phyloP scores from a whole-genome alignment of 2,888 invertebrate genomes.

The Eledona agricola region DNA sequence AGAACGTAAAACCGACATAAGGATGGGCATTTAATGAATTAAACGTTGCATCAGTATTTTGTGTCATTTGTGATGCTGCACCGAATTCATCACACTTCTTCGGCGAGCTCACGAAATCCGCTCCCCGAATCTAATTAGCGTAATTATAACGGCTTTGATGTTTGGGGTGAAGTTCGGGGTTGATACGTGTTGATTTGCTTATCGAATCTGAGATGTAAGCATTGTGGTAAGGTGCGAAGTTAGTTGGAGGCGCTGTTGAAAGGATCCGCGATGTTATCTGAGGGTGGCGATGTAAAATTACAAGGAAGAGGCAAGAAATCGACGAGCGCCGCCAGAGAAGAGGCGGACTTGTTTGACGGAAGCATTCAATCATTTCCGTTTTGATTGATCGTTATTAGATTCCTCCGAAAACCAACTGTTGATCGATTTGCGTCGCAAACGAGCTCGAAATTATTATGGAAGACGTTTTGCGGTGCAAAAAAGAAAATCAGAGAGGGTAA shows the following conservation, averaged over 20 bases:
- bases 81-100: too few relatives aligned
- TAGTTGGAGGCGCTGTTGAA: constrained; percentile 39
- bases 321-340: too few relatives aligned
- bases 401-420: too few relatives aligned
- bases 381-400: too few relatives aligned
- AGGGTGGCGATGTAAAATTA: constrained; percentile 39
- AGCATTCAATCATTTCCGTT: too few relatives aligned
- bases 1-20: constrained; percentile 10
- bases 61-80: constrained; percentile 9
- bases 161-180: constrained; percentile 22
- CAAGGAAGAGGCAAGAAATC: too few relatives aligned
- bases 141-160: constrained; percentile 27
- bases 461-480: constrained; percentile 7
- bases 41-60: constrained; percentile 8
- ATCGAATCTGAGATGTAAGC: constrained; percentile 32
- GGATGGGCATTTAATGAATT: constrained; percentile 12
- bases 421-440: too few relatives aligned
- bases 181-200: constrained; percentile 28
- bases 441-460: too few relatives aligned
- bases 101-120: too few relatives aligned
- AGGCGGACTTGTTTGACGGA: too few relatives aligned
- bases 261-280: constrained; percentile 46
- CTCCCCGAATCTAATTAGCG: constrained; percentile 19
- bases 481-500: constrained; percentile 19
- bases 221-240: constrained; percentile 24